Evolutionary conservation across 1,140 invertebrate species (phyloP), one percentile per base, ranked within the genome.

Genomic region (Aphelinus certus): DNA sequence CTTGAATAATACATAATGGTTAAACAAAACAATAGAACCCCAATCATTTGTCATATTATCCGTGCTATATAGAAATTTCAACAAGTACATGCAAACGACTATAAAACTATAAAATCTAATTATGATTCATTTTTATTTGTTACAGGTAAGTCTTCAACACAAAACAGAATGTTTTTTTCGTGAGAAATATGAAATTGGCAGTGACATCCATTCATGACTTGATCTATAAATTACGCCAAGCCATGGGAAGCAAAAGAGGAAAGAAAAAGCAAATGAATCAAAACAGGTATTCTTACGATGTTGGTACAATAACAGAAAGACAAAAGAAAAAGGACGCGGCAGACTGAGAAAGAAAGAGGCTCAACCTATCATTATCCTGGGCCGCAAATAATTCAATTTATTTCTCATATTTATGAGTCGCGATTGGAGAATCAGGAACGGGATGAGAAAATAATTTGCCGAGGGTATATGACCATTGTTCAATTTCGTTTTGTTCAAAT

Each of bases 331-430:
- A 71, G 71, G 71, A 76, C 56, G 6, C 57, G 3, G 42, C 56
- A 67, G 71, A 42, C 56, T 47, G 61, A 75, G 74, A 9, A 53
- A 53, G 51, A 77, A 47, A 48, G 58, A 42, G 47, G 73, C 74
- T 68, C 61, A 80, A 77, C 76, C 79, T 78, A 77, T 80, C 73
- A 79, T 80, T 80, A 80, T 73, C 74, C 65, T 56, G 47, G 56
- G 62, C 64, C 65, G 74, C 55, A 56, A 71, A 80, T 79, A 80
- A 80, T 80, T 80, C 77, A 81, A 79, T 80, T 80, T 79, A 80
- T 79, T 80, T 79, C 73, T 77, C 66, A 75, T 79, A 79, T 80
- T 79, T 79, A 79, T 77, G 72, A 67, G 73, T 73, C 69, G 49
- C 74, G 48, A 66, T 67, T 73, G 55, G 51, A 68, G 47, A 58